Evolutionary conservation across 92 coral and sea anemone species (phyloP).

Genomic region (Epizoanthus illoricatus): DNA sequence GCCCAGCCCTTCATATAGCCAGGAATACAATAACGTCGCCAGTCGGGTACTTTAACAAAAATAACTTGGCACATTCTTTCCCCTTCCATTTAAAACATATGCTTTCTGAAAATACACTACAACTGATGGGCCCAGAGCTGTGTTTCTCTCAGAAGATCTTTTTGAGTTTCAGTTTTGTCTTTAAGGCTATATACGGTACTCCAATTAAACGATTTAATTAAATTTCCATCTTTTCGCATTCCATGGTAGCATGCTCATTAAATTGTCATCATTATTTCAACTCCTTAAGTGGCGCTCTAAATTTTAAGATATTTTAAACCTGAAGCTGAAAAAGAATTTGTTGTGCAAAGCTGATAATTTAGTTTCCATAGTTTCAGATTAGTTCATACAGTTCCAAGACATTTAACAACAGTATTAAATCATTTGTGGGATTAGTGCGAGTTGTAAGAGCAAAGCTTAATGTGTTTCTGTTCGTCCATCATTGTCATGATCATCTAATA

Average conservation of each 20-base stretch:
- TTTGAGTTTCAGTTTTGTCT: neutral
- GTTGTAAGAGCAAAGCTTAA: neutral
- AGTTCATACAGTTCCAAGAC: neutral
- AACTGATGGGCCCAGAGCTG: too few relatives aligned
- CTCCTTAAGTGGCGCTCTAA: neutral
- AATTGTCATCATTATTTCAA: constrained; percentile 11
- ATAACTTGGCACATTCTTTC: neutral
- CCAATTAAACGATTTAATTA: neutral
- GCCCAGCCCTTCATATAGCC: neutral
- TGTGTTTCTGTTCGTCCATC: neutral
- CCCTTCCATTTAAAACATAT: neutral
- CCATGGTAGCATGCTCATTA: neutral
- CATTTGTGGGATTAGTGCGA: neutral
- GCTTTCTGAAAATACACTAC: neutral
- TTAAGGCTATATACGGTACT: neutral
- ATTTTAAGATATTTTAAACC: neutral
- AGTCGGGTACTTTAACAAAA: neutral
- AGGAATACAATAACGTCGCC: neutral
- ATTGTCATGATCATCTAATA: neutral
- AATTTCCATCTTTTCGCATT: neutral
- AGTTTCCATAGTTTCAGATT: neutral
- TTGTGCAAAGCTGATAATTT: neutral
- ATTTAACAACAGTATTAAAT: neutral
- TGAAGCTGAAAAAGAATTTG: neutral
- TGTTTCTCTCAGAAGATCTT: neutral